These are phyloP conservation scores for Stylophora pistillata DNA, from an alignment of 64 coral and sea anemone species.

Conservation along the genomic window DNA sequence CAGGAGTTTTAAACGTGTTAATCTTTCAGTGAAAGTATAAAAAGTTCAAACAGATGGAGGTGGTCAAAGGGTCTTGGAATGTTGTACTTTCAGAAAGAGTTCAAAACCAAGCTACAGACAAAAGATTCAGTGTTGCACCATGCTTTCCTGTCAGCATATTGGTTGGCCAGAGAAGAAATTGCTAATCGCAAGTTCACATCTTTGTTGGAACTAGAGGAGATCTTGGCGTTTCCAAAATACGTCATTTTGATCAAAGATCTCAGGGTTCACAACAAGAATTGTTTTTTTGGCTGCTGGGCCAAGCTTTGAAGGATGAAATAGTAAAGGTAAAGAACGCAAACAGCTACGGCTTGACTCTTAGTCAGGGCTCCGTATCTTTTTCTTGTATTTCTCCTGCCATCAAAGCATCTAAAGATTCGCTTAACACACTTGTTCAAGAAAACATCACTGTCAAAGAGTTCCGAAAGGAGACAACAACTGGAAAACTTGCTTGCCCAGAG, in stretches of 20 bases:
- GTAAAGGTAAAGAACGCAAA: slow-evolving; percentile 55
- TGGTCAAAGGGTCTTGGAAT: slow-evolving; percentile 40
- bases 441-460: slow-evolving; percentile 63
- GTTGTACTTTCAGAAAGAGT: slow-evolving; percentile 42
- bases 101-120: slow-evolving; percentile 53
- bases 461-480: slow-evolving; percentile 61
- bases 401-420: slow-evolving; percentile 60
- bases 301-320: slow-evolving; percentile 66
- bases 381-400: slow-evolving; percentile 32
- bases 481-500: slow-evolving; percentile 59
- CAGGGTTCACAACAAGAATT: slow-evolving; percentile 57
- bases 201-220: slow-evolving; percentile 58
- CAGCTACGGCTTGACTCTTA: slow-evolving; percentile 43
- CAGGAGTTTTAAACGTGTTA: slow-evolving; percentile 52
- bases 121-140: slow-evolving; percentile 58
- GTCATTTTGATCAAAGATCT: slow-evolving; percentile 27
- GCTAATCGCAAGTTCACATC: slow-evolving; percentile 57
- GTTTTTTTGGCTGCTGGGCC: slow-evolving; percentile 59
- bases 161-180: slow-evolving; percentile 53
- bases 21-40: slow-evolving; percentile 44
- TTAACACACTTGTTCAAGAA: slow-evolving; percentile 49
- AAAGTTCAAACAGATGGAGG: slow-evolving; percentile 12
- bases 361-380: slow-evolving; percentile 38
- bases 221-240: slow-evolving; percentile 51
- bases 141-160: slow-evolving; percentile 41